Percentiles rank a stretch among this genome's conserved stretches.
Conservation (phyloP, 2,797 vertebrate genomes). For the Chelon auratus region DNA sequence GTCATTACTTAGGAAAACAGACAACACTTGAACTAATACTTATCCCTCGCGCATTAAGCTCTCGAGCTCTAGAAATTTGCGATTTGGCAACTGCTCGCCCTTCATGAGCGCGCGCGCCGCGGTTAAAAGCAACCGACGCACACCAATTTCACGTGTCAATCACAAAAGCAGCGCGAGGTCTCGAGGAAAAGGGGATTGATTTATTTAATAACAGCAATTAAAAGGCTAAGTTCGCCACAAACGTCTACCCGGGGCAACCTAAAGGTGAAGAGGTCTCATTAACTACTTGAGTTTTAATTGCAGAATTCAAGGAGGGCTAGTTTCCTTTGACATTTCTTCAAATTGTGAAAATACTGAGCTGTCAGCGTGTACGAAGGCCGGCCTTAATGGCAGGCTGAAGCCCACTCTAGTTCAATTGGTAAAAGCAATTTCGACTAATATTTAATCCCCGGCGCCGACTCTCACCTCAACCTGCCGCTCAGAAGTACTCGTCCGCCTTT, state of each 20-base stretch:
- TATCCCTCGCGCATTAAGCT: conserved; percentile 76
- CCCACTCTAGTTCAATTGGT: conserved; percentile 56
- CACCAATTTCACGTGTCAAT: conserved; percentile 84
- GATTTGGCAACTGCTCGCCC: conserved; percentile 44
- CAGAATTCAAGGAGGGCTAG: conserved; percentile 79
- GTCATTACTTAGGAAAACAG: conserved; percentile 82
- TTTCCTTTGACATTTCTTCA: conserved; percentile 83
- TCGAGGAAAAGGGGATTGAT: conserved; percentile 80
- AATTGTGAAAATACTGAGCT: conserved; percentile 79
- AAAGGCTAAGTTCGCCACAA: conserved; percentile 82
- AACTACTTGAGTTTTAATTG: conserved; percentile 91
- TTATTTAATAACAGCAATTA: conserved; percentile 92
- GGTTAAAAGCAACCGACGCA: conserved; percentile 62
- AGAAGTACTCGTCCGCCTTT: accelerated
- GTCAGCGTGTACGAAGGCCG: conserved; percentile 46
- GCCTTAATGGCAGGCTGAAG: conserved; percentile 39
- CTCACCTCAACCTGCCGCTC: background rate
- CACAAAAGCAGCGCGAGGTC: conserved; percentile 72
- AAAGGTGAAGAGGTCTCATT: conserved; percentile 90
- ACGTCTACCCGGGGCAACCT: conserved; percentile 79
- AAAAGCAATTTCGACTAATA: conserved; percentile 44
- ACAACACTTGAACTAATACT: conserved; percentile 77
- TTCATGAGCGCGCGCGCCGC: conserved; percentile 24
- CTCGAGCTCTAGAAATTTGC: conserved; percentile 72
- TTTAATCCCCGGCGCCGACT: conserved; percentile 19